These are phyloP conservation scores for Rosalia funebris DNA, from an alignment of 2,888 invertebrate genomes.

Conservation along the genomic window DNA sequence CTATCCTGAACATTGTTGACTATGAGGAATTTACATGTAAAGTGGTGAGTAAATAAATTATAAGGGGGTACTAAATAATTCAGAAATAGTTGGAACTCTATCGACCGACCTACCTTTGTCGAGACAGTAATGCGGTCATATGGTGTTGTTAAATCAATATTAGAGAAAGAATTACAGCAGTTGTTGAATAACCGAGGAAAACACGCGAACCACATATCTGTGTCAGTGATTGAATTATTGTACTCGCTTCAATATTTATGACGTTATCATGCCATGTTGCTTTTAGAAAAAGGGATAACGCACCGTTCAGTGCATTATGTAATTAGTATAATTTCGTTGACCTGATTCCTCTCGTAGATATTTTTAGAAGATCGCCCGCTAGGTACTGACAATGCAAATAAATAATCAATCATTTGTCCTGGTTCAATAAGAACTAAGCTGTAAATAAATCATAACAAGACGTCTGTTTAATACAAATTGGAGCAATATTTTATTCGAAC, in stretches of 20 bases:
- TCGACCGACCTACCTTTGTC: slow-evolving; percentile 52
- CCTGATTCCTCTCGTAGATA: neutral
- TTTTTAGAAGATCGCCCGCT: neutral
- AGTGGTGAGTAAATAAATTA: too few relatives aligned
- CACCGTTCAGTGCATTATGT: slow-evolving; percentile 1
- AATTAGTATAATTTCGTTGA: neutral
- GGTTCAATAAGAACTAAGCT: too few relatives aligned
- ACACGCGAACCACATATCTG: slow-evolving; percentile 35
- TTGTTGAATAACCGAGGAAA: slow-evolving; percentile 24
- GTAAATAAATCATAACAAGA: too few relatives aligned
- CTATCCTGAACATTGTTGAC: too few relatives aligned
- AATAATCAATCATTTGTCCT: neutral
- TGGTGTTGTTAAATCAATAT: slow-evolving; percentile 46
- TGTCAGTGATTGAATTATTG: slow-evolving; percentile 34
- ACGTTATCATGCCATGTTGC: neutral
- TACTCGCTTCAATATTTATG: slow-evolving; percentile 21
- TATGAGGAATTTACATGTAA: too few relatives aligned
- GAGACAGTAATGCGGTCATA: slow-evolving; percentile 43
- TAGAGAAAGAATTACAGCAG: slow-evolving; percentile 24
- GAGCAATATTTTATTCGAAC: too few relatives aligned
- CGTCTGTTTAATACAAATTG: too few relatives aligned
- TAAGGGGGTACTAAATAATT: slow-evolving; percentile 18
- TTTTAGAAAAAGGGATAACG: slow-evolving; percentile 20
- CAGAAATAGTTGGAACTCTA: slow-evolving; percentile 36
- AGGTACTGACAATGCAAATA: neutral